Percentiles rank a stretch among this genome's conserved stretches.
Evolutionary conservation across 1,140 invertebrate species (phyloP).

Genomic region (Notospermus geniculatus): DNA sequence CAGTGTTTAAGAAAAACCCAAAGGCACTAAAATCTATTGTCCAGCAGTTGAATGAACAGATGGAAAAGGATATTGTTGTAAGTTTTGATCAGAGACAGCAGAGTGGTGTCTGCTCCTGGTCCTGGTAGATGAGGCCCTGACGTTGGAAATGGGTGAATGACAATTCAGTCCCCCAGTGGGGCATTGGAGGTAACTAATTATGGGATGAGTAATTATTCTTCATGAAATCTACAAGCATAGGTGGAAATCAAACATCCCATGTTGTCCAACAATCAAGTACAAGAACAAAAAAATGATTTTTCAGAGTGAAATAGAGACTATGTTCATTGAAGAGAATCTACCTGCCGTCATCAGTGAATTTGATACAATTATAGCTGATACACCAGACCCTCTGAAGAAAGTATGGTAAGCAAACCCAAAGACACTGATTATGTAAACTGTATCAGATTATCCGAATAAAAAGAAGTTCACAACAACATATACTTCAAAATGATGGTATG

Average conservation of each 20-base stretch:
- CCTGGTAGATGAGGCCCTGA: too few relatives aligned
- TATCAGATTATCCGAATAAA: too few relatives aligned
- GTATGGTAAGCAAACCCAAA: too few relatives aligned
- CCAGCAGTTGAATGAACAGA: constrained; percentile 1
- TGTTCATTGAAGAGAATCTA: constrained; percentile 8
- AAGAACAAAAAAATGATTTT: not conserved
- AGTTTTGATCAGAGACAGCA: too few relatives aligned
- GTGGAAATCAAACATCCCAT: not conserved
- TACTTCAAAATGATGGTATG: not conserved
- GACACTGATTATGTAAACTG: too few relatives aligned
- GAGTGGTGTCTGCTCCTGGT: too few relatives aligned
- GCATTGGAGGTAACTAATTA: too few relatives aligned
- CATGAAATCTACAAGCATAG: not conserved
- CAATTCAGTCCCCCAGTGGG: too few relatives aligned
- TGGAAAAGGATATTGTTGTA: constrained; percentile 1
- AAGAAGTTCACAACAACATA: not conserved
- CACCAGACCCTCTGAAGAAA: not conserved
- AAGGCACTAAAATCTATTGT: not conserved
- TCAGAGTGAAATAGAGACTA: constrained; percentile 10
- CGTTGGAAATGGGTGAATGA: too few relatives aligned
- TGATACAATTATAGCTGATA: not conserved
- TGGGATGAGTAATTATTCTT: too few relatives aligned
- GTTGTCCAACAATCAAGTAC: not conserved
- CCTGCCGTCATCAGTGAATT: not conserved
- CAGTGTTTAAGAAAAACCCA: constrained; percentile 4